Evolutionary conservation across 2,888 invertebrate genomes (phyloP).

Genomic region (Tricholauxania praeusta): DNA sequence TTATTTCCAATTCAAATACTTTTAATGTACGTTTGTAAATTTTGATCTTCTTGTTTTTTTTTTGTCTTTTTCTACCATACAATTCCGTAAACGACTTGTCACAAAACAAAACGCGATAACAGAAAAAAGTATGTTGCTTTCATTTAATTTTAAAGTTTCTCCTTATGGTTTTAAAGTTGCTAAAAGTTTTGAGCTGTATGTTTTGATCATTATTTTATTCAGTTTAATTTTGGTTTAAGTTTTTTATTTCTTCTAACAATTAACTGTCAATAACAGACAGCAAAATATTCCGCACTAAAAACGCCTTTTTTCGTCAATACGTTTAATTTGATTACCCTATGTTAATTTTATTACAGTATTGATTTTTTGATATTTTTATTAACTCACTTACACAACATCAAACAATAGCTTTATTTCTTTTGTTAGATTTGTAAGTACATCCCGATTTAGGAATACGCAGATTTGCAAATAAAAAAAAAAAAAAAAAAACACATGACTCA

Average conservation of each 20-base stretch:
- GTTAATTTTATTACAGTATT: neutral
- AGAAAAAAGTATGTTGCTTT: conserved; percentile 50
- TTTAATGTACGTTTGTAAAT: conserved; percentile 19
- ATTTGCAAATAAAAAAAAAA: too few species aligned
- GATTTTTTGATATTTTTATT: neutral
- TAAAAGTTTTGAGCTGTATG: conserved; percentile 9
- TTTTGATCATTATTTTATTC: conserved; percentile 42
- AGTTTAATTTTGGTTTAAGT: conserved; percentile 13
- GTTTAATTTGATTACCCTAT: too few species aligned
- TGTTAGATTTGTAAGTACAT: too few species aligned
- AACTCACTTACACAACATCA: neutral
- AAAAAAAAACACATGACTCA: too few species aligned
- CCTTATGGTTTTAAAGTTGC: conserved; percentile 24
- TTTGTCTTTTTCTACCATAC: conserved; percentile 21
- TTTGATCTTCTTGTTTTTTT: conserved; percentile 22
- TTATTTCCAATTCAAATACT: neutral
- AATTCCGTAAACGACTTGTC: conserved; percentile 40
- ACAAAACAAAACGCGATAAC: conserved; percentile 39
- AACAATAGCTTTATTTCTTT: too few species aligned
- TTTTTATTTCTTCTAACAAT: conserved; percentile 25
- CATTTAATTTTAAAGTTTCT: conserved; percentile 36
- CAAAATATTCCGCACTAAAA: too few species aligned
- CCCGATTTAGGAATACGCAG: too few species aligned
- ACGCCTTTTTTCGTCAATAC: too few species aligned
- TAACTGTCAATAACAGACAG: too few species aligned